These are phyloP conservation scores for Sebastiscus tertius DNA, from an alignment of 2,797 vertebrate species.

Conservation along the genomic window DNA sequence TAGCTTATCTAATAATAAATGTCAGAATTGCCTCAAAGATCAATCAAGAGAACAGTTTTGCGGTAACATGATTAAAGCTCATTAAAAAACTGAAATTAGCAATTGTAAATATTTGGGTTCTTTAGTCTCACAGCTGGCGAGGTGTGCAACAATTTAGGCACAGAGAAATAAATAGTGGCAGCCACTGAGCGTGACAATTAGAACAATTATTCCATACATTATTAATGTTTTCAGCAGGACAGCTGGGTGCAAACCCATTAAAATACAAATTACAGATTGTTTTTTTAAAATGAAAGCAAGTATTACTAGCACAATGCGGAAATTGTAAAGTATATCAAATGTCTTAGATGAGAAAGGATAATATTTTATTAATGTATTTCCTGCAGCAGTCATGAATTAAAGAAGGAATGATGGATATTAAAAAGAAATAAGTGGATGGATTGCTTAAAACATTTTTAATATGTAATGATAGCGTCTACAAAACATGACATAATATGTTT, in stretches of 20 bases:
- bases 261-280: background rate
- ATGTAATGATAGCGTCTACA: background rate
- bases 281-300: background rate
- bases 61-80: background rate
- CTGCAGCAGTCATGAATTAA: background rate
- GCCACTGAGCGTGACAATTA: conserved; percentile 1
- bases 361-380: background rate
- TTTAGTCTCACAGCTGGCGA: conserved; percentile 27
- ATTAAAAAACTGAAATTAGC: background rate
- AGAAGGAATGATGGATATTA: background rate
- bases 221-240: conserved; percentile 18
- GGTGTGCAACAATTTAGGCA: background rate
- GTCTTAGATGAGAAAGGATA: background rate
- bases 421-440: background rate
- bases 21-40: background rate
- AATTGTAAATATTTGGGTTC: background rate
- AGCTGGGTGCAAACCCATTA: conserved; percentile 2
- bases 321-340: background rate
- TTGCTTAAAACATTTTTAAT: background rate
- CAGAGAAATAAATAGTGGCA: background rate
- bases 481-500: background rate
- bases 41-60: background rate
- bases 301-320: background rate
- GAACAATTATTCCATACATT: conserved; percentile 12
- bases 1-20: background rate